Evolutionary conservation across 1,140 invertebrate genomes (phyloP), one percentile per base, ranked within the genome.

Genomic region (Muscidifurax raptorellus): DNA sequence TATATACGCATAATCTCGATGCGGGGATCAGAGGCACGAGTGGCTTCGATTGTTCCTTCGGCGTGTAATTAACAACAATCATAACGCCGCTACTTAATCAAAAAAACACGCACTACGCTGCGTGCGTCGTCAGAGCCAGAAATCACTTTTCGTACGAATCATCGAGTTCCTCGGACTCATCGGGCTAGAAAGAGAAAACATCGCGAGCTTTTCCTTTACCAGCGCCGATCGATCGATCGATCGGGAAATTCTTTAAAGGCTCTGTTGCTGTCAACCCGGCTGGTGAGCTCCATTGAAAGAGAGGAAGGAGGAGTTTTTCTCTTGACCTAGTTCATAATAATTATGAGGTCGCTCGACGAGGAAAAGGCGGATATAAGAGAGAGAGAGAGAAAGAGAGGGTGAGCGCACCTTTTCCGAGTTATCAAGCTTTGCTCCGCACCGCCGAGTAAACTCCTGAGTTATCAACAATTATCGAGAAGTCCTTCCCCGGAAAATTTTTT

Each of bases 61-160:
- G 22, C 59, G 64, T 15, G 67, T 78, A 69, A 80, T 80, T 80
- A 80, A 36, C 69, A 80, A 80, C 36, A 9, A 36, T 36, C 6
- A 36, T 36, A 36, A 7, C 36, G 3, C n/a, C n/a, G 44, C 36
- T 25, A n/a, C n/a, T n/a, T n/a, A n/a, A n/a, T n/a, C n/a, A n/a
- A n/a, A n/a, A n/a, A n/a, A n/a, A n/a, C n/a, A n/a, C n/a, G n/a
- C n/a, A n/a, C n/a, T n/a, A n/a, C n/a, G n/a, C n/a, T n/a, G n/a
- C n/a, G n/a, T n/a, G n/a, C n/a, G n/a, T n/a, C n/a, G n/a, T n/a
- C n/a, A n/a, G n/a, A n/a, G n/a, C n/a, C n/a, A n/a, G n/a, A n/a
- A n/a, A n/a, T n/a, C n/a, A n/a, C n/a, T n/a, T n/a, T n/a, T 22
- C 5, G n/a, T 25, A 0, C 64, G 77, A 9, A 40, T 40, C 0